Evolutionary conservation across 2,797 vertebrate genomes (phyloP).

Genomic region (Sebastes miniatus): DNA sequence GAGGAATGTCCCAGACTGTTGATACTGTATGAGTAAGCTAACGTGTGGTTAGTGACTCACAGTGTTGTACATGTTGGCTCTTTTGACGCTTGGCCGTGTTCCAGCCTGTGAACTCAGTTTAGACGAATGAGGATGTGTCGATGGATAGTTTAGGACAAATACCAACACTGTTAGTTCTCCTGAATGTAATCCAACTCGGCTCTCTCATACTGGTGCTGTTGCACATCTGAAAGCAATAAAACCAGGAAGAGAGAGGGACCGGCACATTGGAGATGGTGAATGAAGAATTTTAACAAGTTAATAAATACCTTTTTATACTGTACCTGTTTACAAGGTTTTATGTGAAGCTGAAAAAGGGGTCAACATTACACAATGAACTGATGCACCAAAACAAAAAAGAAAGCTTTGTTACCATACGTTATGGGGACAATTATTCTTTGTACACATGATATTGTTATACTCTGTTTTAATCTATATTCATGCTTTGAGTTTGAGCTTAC

Average conservation of each 20-base stretch:
- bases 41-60: conserved; percentile 40
- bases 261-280: conserved; percentile 41
- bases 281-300: conserved; percentile 58
- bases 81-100: conserved; percentile 8
- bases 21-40: conserved; percentile 37
- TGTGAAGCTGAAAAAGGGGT: conserved; percentile 3
- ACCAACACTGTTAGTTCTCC: conserved; percentile 39
- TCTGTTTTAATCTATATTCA: conserved; percentile 32
- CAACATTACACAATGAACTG: not conserved
- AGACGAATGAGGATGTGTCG: conserved; percentile 43
- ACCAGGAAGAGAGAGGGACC: conserved; percentile 28
- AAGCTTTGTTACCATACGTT: not conserved
- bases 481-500: conserved; percentile 19
- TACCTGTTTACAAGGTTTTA: conserved; percentile 49
- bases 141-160: conserved; percentile 44
- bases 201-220: conserved; percentile 9
- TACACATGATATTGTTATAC: not conserved
- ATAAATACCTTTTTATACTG: conserved; percentile 47
- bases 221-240: conserved; percentile 68
- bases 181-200: conserved; percentile 34
- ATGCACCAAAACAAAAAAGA: not conserved
- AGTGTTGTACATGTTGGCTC: conserved; percentile 12
- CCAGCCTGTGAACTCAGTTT: conserved; percentile 21
- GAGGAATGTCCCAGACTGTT: conserved; percentile 47
- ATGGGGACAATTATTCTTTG: not conserved